Conservation (phyloP, 2,797 vertebrate species). For the Strix occidentalis region DNA sequence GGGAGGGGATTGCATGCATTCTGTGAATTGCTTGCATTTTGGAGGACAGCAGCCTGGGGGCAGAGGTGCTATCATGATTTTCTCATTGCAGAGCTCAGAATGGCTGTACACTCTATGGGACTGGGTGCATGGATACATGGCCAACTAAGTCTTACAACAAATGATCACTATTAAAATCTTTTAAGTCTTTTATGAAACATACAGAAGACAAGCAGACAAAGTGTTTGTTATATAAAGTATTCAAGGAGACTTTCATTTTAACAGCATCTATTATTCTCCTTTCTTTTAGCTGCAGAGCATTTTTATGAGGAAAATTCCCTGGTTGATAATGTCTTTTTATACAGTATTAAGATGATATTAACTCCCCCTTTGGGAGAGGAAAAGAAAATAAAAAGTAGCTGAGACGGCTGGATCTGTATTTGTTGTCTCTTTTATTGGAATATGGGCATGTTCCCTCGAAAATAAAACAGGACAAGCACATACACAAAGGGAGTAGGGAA, state of each 20-base stretch:
- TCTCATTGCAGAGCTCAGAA: not conserved
- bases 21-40: not conserved
- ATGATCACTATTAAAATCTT: not conserved
- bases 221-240: conserved; percentile 27
- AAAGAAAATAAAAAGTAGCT: conserved; percentile 43
- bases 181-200: not conserved
- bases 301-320: conserved; percentile 49
- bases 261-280: conserved; percentile 5
- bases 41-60: not conserved
- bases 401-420: not conserved
- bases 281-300: conserved; percentile 12
- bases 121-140: rapidly evolving
- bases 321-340: conserved; percentile 33
- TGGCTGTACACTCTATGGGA: rapidly evolving
- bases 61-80: not conserved
- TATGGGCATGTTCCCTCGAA: not conserved
- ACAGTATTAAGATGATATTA: conserved; percentile 46
- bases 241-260: conserved; percentile 52
- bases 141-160: not conserved
- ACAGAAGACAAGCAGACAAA: conserved; percentile 7
- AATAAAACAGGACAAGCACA: not conserved
- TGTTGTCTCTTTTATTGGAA: conserved; percentile 11
- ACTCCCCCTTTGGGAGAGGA: conserved; percentile 21
- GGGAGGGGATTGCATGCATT: not conserved
- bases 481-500: not conserved